Evolutionary conservation across 2,797 vertebrate genomes (phyloP).

Genomic region (Serranus cabrilla): DNA sequence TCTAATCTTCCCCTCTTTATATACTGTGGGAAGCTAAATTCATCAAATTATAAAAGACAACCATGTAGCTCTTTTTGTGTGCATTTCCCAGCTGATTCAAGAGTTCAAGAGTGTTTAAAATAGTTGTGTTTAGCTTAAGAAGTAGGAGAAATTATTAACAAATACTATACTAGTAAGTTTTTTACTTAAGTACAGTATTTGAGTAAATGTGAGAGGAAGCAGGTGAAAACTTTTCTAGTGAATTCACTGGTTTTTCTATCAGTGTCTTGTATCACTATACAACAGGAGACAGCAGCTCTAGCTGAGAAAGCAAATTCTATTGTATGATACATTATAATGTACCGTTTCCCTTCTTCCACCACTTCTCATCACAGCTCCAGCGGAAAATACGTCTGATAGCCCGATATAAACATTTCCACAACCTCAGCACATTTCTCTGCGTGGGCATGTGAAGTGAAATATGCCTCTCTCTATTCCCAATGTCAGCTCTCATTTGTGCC

Average conservation of each 20-base stretch:
- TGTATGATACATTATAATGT: constrained; percentile 48
- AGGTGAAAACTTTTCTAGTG: constrained; percentile 2
- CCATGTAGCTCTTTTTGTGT: no score
- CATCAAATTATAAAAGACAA: no score
- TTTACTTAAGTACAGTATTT: no score
- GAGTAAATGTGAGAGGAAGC: background rate
- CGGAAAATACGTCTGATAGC: constrained; percentile 48
- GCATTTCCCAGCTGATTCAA: no score
- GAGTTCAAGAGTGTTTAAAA: no score
- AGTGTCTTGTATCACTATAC: constrained; percentile 14
- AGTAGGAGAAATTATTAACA: no score
- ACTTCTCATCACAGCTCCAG: constrained; percentile 29
- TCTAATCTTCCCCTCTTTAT: no score
- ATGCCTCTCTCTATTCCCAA: constrained; percentile 60
- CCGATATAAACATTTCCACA: constrained; percentile 66
- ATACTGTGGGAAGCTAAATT: no score
- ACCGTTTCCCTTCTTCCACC: constrained; percentile 8
- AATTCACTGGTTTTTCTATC: constrained; percentile 22
- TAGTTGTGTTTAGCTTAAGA: no score
- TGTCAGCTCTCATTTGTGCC: constrained; percentile 77
- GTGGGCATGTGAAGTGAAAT: constrained; percentile 59
- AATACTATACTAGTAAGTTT: no score
- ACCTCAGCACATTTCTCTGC: constrained; percentile 77
- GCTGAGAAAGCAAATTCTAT: constrained; percentile 57
- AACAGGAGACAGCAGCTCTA: constrained; percentile 8